Percentiles rank a stretch among this genome's conserved stretches.
These are phyloP conservation scores for Magallana angulata DNA, from an alignment of 1,140 invertebrate genomes.

Conservation along the genomic window DNA sequence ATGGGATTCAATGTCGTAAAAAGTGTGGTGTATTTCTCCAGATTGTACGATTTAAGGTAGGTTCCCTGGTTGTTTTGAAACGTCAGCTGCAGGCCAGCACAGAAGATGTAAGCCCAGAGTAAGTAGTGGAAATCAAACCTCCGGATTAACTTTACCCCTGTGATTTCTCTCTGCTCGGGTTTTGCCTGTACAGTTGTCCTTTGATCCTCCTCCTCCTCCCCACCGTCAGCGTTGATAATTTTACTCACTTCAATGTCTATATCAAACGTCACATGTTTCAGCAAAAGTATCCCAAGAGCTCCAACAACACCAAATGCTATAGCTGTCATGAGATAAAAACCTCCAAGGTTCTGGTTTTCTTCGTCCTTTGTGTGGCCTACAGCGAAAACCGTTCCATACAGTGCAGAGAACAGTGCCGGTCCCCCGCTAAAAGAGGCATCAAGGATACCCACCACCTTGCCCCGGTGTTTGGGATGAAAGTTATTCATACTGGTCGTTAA, in stretches of 20 bases:
- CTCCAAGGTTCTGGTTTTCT: constrained; percentile 67
- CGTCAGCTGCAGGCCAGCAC: constrained; percentile 70
- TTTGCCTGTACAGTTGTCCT: neutral
- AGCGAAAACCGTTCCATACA: constrained; percentile 67
- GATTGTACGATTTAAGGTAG: constrained; percentile 69
- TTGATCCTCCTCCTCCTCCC: neutral
- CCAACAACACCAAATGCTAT: constrained; percentile 65
- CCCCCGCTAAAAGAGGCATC: constrained; percentile 72
- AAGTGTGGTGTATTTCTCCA: constrained; percentile 67
- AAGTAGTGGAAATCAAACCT: constrained; percentile 71
- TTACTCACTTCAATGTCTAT: constrained; percentile 35
- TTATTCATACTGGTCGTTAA: constrained; percentile 69
- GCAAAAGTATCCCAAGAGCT: constrained; percentile 60
- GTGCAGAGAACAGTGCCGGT: constrained; percentile 65
- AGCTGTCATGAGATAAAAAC: constrained; percentile 69
- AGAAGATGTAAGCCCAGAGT: constrained; percentile 69
- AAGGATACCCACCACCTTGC: constrained; percentile 68
- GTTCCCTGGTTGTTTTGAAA: constrained; percentile 71
- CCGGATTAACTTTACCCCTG: constrained; percentile 62
- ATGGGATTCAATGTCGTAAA: constrained; percentile 69
- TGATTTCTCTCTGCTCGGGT: constrained; percentile 50
- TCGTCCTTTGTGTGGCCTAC: constrained; percentile 68
- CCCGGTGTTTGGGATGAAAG: constrained; percentile 67
- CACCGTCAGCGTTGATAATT: constrained; percentile 39
- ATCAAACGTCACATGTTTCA: constrained; percentile 53